phyloP scores from a whole-genome alignment of 2,888 invertebrate genomes.

The Nematopogon swammerdamellus region DNA sequence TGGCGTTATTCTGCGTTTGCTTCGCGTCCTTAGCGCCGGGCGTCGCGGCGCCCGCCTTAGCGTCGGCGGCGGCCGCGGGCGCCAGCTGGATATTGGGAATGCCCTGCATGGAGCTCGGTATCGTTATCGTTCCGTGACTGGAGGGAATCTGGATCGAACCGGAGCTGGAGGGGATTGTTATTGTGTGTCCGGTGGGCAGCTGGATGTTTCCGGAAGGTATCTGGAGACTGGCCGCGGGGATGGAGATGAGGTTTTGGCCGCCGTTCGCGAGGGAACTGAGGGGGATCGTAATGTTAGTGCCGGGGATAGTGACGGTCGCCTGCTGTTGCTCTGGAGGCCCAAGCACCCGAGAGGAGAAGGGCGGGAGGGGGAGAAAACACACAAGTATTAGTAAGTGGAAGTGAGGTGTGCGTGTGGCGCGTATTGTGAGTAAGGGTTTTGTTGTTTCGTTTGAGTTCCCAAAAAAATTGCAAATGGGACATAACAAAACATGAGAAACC shows the following conservation, averaged over 20 bases:
- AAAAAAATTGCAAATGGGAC: no score
- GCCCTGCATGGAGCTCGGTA: conserved; percentile 15
- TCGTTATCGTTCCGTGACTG: conserved; percentile 21
- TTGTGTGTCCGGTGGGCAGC: neutral
- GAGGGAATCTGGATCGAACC: conserved; percentile 19
- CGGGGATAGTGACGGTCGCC: conserved; percentile 58
- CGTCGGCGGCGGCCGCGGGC: conserved; percentile 50
- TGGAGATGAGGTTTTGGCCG: conserved; percentile 46
- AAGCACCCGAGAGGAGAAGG: conserved; percentile 5
- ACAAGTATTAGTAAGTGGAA: conserved; percentile 35
- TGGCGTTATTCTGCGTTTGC: conserved; percentile 18
- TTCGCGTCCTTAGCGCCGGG: conserved; percentile 54
- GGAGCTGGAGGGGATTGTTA: conserved; percentile 7
- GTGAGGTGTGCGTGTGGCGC: conserved; percentile 16
- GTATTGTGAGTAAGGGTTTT: conserved; percentile 19
- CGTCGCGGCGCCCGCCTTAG: conserved; percentile 32
- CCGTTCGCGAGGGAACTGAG: conserved; percentile 32
- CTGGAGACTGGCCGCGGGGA: conserved; percentile 54
- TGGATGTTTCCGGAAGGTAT: conserved; percentile 28
- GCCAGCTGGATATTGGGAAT: conserved; percentile 49
- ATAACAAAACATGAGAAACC: no score
- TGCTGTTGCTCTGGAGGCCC: conserved; percentile 46
- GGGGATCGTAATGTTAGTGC: conserved; percentile 62
- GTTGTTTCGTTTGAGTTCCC: no score
- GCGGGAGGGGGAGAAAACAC: conserved; percentile 9